Percentiles rank a stretch among this genome's conserved stretches.
These are phyloP conservation scores for Troilus luridus DNA, from an alignment of 2,888 invertebrate genomes.

Conservation along the genomic window DNA sequence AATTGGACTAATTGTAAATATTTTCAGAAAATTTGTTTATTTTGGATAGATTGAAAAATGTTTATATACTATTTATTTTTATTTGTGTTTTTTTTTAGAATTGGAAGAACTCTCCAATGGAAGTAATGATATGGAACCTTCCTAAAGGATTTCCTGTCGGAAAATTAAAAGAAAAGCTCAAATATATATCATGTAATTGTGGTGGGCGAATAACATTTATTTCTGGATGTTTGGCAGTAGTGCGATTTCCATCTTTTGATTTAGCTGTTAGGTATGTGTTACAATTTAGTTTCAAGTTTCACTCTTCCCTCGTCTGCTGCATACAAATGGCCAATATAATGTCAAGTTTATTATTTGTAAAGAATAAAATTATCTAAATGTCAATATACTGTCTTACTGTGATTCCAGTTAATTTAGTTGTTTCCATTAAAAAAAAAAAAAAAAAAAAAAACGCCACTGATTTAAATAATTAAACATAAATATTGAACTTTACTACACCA, in stretches of 20 bases:
- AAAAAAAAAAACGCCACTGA: neutral
- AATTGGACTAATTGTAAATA: neutral
- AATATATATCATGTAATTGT: conserved; percentile 82
- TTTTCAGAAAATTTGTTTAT: neutral
- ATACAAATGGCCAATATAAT: neutral
- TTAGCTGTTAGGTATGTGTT: conserved; percentile 78
- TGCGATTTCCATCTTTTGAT: conserved; percentile 80
- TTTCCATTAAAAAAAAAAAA: neutral
- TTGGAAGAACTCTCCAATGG: conserved; percentile 67
- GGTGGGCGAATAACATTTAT: conserved; percentile 82
- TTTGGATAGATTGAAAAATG: neutral
- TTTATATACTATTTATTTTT: neutral
- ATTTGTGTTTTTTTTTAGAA: neutral
- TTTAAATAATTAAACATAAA: neutral
- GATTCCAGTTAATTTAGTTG: neutral
- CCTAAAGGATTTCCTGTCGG: conserved; percentile 75
- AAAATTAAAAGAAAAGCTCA: conserved; percentile 76
- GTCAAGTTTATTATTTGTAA: neutral
- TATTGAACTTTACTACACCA: neutral
- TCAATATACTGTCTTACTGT: neutral
- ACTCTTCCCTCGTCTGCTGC: no score
- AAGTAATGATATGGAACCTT: conserved; percentile 79
- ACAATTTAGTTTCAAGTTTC: neutral
- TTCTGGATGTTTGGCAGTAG: conserved; percentile 75
- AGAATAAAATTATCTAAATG: neutral